Percentiles rank a stretch among this genome's conserved stretches.
These are phyloP conservation scores for Apantesis nais DNA, from an alignment of 2,888 invertebrate species.

Conservation along the genomic window DNA sequence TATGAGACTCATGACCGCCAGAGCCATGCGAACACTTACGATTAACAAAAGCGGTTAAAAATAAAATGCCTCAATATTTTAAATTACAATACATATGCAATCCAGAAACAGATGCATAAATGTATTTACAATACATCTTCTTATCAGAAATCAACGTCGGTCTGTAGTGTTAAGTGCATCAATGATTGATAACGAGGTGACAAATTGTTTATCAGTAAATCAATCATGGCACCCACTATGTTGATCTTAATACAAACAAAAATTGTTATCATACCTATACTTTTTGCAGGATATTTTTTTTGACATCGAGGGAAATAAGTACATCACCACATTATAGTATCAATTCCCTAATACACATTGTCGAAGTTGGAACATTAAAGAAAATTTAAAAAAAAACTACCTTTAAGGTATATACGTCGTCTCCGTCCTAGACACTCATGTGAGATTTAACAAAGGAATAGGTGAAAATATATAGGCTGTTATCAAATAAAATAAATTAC, in stretches of 20 bases:
- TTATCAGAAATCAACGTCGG: background rate
- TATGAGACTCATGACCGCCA: too few relatives aligned
- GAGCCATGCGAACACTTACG: too few relatives aligned
- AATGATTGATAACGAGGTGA: constrained; percentile 1
- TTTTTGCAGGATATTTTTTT: background rate
- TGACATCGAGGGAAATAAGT: background rate
- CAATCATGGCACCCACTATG: background rate
- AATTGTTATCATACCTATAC: background rate
- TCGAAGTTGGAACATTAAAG: too few relatives aligned
- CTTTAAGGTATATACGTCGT: too few relatives aligned
- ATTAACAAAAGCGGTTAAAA: too few relatives aligned
- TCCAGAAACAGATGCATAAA: background rate
- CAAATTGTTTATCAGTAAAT: background rate
- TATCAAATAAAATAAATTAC: too few relatives aligned
- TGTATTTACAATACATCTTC: background rate
- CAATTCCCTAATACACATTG: too few relatives aligned
- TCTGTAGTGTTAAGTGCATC: background rate
- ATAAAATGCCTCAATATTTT: too few relatives aligned
- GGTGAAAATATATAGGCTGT: too few relatives aligned
- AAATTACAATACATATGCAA: background rate
- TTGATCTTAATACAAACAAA: background rate
- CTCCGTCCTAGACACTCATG: too few relatives aligned
- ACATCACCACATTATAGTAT: background rate
- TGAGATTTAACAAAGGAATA: too few relatives aligned
- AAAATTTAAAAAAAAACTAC: too few relatives aligned